phyloP scores from a whole-genome alignment of 2,888 invertebrate genomes.

The Scaptodrosophila latifasciaeformis region DNA sequence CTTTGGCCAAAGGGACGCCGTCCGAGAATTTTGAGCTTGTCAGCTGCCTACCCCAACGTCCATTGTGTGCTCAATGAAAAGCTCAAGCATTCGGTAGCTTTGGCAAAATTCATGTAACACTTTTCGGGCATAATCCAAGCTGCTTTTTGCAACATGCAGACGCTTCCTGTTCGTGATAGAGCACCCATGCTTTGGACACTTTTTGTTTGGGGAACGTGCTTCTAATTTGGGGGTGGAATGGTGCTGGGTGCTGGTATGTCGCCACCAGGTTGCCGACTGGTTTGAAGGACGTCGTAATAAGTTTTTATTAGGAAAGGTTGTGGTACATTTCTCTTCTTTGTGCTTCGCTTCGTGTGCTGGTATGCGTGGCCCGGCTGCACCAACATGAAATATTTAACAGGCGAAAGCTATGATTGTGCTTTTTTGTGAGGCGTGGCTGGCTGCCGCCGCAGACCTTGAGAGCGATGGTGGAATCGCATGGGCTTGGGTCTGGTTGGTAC shows the following conservation, averaged over 20 bases:
- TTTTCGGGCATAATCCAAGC: constrained; percentile 2
- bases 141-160: constrained; percentile 28
- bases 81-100: constrained; percentile 38
- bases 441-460: constrained; percentile 33
- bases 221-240: background rate
- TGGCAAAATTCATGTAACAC: constrained; percentile 28
- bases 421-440: constrained; percentile 39
- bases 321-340: constrained; percentile 26
- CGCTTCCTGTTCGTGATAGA: constrained; percentile 26
- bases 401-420: constrained; percentile 52
- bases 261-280: constrained; percentile 21
- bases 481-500: constrained; percentile 22
- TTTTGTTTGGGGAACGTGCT: too few species aligned
- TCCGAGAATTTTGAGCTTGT: too few species aligned
- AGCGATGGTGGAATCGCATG: too few species aligned
- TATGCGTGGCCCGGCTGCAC: constrained; percentile 19
- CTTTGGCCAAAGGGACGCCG: constrained; percentile 19
- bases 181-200: too few species aligned
- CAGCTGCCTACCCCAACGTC: constrained; percentile 50
- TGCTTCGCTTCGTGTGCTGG: constrained; percentile 4
- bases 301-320: constrained; percentile 59
- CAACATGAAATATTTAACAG: background rate
- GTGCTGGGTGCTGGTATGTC: constrained; percentile 12
- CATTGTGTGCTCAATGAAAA: constrained; percentile 61
- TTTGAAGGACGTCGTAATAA: constrained; percentile 52